A percentile compares a stretch with the other conserved stretches of the same genome.
These are phyloP conservation scores for Meganola albula DNA, from an alignment of 2,888 invertebrate species.

Conservation along the genomic window DNA sequence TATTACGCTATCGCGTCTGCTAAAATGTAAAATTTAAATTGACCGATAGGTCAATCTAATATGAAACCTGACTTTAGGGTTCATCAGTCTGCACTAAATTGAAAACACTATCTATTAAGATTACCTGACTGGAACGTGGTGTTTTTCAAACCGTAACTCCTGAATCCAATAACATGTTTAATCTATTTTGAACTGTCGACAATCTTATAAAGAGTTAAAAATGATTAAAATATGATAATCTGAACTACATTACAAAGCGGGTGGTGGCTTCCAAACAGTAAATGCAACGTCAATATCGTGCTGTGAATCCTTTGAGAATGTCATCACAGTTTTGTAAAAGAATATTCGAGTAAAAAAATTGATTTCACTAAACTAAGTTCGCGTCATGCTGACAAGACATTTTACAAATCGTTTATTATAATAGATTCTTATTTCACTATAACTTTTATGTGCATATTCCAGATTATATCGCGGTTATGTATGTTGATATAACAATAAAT, in stretches of 20 bases:
- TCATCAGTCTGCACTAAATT: no score
- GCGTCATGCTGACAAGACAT: constrained; percentile 74
- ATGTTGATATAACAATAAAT: constrained; percentile 59
- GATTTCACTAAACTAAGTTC: constrained; percentile 48
- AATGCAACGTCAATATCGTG: constrained; percentile 50
- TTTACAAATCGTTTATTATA: constrained; percentile 70
- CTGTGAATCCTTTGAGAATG: constrained; percentile 61
- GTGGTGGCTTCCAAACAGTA: constrained; percentile 67
- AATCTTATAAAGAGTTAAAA: constrained; percentile 53
- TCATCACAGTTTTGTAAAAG: constrained; percentile 61
- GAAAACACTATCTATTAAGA: no score
- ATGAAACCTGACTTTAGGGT: no score
- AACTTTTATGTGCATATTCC: constrained; percentile 38
- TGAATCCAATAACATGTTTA: constrained; percentile 41
- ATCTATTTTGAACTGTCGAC: constrained; percentile 34
- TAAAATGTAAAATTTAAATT: no score
- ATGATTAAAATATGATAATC: constrained; percentile 61
- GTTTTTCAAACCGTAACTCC: no score
- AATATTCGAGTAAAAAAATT: constrained; percentile 41
- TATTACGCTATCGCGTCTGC: no score
- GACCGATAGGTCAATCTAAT: no score
- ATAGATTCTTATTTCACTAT: constrained; percentile 56
- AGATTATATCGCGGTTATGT: constrained; percentile 65
- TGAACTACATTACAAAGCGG: constrained; percentile 42
- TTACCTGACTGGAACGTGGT: constrained; percentile 2